Percentiles rank a stretch among this genome's conserved stretches.
Evolutionary conservation across 2,888 invertebrate genomes (phyloP).

Genomic region (Synanthedon tipuliformis): DNA sequence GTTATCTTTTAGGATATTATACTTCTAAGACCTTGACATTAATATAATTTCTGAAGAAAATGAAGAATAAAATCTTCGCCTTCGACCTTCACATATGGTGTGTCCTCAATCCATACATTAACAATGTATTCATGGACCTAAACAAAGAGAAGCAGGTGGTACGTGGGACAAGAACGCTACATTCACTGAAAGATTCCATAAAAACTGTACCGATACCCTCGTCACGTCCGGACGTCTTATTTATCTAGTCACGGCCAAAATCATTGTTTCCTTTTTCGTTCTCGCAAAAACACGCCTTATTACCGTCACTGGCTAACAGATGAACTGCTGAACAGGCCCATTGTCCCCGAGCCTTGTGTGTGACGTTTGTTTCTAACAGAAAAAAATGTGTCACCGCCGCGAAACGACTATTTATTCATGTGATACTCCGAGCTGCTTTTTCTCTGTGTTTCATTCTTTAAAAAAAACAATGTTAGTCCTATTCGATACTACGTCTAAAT

Average conservation of each 20-base stretch:
- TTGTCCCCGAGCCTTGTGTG: slow-evolving; percentile 46
- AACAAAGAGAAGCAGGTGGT: slow-evolving; percentile 55
- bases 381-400: slow-evolving; percentile 21
- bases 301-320: slow-evolving; percentile 51
- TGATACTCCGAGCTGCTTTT: slow-evolving; percentile 9
- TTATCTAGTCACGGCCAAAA: slow-evolving; percentile 64
- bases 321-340: slow-evolving; percentile 45
- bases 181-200: slow-evolving; percentile 55
- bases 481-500: too few species aligned
- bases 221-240: slow-evolving; percentile 64
- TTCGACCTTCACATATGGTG: slow-evolving; percentile 6
- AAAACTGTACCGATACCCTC: slow-evolving; percentile 63
- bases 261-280: slow-evolving; percentile 62
- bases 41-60: too few species aligned
- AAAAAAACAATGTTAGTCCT: too few species aligned
- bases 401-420: slow-evolving; percentile 33
- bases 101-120: slow-evolving; percentile 26
- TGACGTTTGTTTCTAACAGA: slow-evolving; percentile 41
- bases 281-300: slow-evolving; percentile 56
- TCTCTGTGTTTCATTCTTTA: slow-evolving; percentile 12
- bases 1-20: too few species aligned
- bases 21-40: too few species aligned
- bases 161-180: slow-evolving; percentile 22
- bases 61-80: too few species aligned
- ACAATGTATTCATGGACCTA: slow-evolving; percentile 41